Conservation (phyloP, 2,797 vertebrate genomes). For the Trachops cirrhosus region DNA sequence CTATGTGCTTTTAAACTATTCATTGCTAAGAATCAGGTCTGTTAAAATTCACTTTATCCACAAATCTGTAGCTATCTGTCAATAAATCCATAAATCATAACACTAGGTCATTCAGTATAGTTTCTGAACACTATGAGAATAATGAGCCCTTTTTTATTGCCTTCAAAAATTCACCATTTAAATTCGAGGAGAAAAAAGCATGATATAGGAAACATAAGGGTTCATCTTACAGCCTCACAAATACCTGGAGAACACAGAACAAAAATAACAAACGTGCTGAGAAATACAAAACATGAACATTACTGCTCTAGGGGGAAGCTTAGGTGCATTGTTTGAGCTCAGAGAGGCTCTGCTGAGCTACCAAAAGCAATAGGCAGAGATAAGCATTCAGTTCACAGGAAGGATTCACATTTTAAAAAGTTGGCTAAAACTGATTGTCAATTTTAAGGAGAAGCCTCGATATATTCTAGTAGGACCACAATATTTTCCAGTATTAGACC, state of each 20-base stretch:
- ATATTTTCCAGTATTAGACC: background rate
- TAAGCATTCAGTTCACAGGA: background rate
- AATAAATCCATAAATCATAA: background rate
- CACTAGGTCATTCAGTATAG: background rate
- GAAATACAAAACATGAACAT: background rate
- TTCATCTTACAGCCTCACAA: background rate
- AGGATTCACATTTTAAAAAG: background rate
- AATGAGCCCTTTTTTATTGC: background rate
- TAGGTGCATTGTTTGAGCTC: background rate
- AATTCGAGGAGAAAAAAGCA: background rate
- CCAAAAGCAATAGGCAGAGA: background rate
- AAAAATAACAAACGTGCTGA: background rate
- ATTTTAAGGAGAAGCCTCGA: background rate
- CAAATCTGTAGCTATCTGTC: background rate
- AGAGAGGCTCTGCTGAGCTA: background rate
- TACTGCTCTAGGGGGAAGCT: background rate
- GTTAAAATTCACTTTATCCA: background rate
- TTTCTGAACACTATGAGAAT: background rate
- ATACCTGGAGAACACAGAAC: background rate
- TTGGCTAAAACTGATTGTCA: background rate
- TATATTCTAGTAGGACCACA: background rate
- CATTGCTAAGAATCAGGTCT: background rate
- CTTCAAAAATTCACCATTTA: conserved; percentile 3
- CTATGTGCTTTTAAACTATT: background rate
- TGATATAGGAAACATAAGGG: background rate